phyloP scores from a whole-genome alignment of 2,113 vertebrate genomes.

The Petromus typicus region DNA sequence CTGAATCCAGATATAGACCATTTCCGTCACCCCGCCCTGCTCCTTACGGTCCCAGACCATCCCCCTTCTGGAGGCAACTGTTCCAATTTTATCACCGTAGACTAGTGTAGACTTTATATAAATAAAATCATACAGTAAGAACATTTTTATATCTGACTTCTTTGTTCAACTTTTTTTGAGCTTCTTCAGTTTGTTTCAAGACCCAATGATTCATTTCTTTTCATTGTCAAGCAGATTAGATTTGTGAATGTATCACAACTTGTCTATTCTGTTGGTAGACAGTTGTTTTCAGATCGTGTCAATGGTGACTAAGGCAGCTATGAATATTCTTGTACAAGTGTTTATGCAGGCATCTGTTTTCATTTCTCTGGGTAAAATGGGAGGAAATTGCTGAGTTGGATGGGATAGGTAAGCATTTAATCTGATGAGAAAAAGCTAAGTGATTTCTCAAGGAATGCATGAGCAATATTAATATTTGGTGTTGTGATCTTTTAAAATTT shows the following conservation, averaged over 20 bases:
- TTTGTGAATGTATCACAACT: neutral
- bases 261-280: neutral
- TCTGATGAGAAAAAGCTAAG: neutral
- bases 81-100: neutral
- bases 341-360: conserved; percentile 1
- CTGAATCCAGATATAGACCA: neutral
- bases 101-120: neutral
- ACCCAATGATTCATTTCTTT: neutral
- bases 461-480: neutral
- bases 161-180: conserved; percentile 34
- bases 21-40: neutral
- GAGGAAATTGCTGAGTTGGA: neutral
- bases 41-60: neutral
- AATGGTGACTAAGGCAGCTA: neutral
- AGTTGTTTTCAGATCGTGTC: neutral
- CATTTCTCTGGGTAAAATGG: conserved; percentile 32
- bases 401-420: neutral
- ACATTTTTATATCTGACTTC: neutral
- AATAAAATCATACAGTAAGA: neutral
- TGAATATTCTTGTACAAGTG: neutral
- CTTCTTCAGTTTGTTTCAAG: neutral
- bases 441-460: neutral
- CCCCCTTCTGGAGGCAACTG: neutral
- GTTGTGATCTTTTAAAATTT: neutral
- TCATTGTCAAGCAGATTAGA: neutral